Evolutionary conservation across 2,113 vertebrate genomes (phyloP).

Genomic region (Callipepla squamata): DNA sequence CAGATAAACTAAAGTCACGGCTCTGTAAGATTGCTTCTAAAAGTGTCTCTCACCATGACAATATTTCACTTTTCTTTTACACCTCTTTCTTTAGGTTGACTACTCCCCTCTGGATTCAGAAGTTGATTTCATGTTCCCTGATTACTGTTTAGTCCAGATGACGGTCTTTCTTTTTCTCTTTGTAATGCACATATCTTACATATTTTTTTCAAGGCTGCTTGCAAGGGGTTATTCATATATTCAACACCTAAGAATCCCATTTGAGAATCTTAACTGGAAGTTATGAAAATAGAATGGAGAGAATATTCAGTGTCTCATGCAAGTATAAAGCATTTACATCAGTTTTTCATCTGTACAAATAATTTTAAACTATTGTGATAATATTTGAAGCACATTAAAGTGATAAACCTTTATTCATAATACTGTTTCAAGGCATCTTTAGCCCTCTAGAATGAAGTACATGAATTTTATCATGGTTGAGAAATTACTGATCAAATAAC

Average conservation of each 20-base stretch:
- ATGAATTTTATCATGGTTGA: neutral
- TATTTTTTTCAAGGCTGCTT: neutral
- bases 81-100: neutral
- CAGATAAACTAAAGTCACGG: neutral
- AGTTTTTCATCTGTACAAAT: neutral
- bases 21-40: neutral
- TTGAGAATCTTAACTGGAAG: neutral
- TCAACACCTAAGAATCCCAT: fast-evolving
- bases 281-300: neutral
- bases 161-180: fast-evolving
- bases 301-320: neutral
- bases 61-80: neutral
- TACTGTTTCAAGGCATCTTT: neutral
- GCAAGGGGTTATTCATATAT: neutral
- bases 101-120: neutral
- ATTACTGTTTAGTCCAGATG: neutral
- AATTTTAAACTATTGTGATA: neutral
- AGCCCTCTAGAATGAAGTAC: neutral
- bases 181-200: neutral
- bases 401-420: neutral
- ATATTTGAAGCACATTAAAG: neutral
- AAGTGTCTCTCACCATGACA: neutral
- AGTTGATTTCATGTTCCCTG: neutral
- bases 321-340: neutral
- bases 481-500: neutral